Conservation (phyloP, 1,140 invertebrate species). For the Penaeus japonicus region DNA sequence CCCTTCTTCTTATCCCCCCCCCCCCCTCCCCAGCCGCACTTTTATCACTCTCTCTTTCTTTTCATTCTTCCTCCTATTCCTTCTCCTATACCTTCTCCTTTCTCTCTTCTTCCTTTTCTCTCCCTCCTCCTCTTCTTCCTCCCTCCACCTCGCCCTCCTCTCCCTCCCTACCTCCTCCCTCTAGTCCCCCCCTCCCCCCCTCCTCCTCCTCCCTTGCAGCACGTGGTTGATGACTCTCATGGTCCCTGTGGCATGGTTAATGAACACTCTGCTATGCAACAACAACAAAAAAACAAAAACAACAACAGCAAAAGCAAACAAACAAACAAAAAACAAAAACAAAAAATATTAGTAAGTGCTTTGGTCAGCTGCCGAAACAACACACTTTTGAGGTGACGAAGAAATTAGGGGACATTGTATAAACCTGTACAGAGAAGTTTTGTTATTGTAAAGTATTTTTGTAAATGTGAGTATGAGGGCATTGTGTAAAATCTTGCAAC, state of each 20-base stretch:
- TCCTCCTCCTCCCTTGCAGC: not conserved
- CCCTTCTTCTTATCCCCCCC: not conserved
- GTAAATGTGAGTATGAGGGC: conserved; percentile 57
- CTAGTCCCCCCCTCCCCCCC: not conserved
- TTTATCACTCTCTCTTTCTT: not conserved
- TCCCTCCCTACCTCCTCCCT: not conserved
- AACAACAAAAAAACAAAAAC: not conserved
- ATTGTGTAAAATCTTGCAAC: conserved; percentile 57
- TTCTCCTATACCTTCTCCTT: not conserved
- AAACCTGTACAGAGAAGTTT: conserved; percentile 57
- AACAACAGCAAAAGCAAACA: not conserved
- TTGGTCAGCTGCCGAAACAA: not conserved
- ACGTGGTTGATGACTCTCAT: not conserved
- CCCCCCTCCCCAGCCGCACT: not conserved
- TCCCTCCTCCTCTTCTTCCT: not conserved
- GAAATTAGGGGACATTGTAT: conserved; percentile 54
- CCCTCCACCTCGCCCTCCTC: not conserved
- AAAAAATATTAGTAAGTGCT: conserved; percentile 15
- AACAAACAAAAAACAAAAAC: not conserved
- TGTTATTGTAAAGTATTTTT: conserved; percentile 58
- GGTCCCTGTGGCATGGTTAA: no score
- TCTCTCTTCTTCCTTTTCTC: no score
- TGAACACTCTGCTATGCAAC: not conserved
- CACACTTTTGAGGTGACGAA: conserved; percentile 31
- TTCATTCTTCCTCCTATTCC: not conserved